phyloP scores from a whole-genome alignment of 1,140 invertebrate species.

The Ips typographus region DNA sequence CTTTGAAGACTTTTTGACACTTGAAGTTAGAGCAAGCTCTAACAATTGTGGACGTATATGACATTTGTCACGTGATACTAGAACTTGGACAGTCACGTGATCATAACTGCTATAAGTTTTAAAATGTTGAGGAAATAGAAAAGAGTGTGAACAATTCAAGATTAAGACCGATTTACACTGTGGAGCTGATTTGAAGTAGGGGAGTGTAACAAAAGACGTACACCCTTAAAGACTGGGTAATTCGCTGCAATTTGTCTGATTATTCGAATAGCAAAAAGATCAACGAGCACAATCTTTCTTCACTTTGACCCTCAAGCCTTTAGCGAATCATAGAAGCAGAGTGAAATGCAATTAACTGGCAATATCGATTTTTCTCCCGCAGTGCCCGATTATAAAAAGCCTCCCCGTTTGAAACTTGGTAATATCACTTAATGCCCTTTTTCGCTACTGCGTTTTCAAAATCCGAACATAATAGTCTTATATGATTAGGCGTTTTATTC shows the following conservation, averaged over 20 bases:
- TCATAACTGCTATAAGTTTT: no score
- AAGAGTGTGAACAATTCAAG: no score
- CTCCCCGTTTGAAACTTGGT: constrained; percentile 15
- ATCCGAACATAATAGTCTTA: constrained; percentile 28
- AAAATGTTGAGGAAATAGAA: no score
- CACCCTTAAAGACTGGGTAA: background rate
- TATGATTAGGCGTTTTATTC: constrained; percentile 37
- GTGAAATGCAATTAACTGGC: constrained; percentile 21
- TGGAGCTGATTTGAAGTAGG: no score
- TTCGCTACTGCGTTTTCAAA: constrained; percentile 17
- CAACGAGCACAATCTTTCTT: background rate
- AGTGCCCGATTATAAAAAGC: constrained; percentile 17
- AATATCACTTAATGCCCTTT: constrained; percentile 28
- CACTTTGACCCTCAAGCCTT: constrained; percentile 12
- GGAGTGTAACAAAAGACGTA: no score
- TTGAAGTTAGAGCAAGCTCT: no score
- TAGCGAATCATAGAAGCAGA: constrained; percentile 15
- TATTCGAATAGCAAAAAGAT: constrained; percentile 1
- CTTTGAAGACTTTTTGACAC: no score
- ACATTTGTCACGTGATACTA: no score
- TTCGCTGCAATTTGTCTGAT: background rate
- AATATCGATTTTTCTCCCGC: constrained; percentile 17
- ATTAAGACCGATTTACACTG: no score
- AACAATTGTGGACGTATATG: no score
- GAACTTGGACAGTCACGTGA: no score